A percentile compares a stretch with the other conserved stretches of the same genome.
phyloP scores from a whole-genome alignment of 2,797 vertebrate species.

The Leucoraja ocellata region DNA sequence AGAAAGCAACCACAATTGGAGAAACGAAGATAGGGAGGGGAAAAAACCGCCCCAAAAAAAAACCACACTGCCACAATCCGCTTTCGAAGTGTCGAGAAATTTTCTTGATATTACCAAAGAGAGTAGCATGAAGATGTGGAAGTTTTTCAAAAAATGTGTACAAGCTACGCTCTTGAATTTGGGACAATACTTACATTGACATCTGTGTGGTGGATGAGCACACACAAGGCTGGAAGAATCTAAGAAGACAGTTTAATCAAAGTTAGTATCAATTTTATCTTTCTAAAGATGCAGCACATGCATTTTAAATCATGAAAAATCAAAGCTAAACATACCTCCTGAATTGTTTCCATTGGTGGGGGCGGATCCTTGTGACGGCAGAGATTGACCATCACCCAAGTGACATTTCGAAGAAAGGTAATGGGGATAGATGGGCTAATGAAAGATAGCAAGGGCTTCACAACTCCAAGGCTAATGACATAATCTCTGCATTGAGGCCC shows the following conservation, averaged over 20 bases:
- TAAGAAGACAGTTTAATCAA: constrained; percentile 47
- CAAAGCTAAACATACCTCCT: constrained; percentile 72
- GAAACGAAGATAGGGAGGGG: neutral
- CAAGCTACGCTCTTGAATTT: neutral
- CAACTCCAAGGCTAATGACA: constrained; percentile 92
- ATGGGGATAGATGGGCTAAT: constrained; percentile 99
- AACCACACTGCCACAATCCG: neutral
- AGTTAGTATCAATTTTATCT: neutral
- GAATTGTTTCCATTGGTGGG: constrained; percentile 98
- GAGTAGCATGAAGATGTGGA: too few relatives aligned
- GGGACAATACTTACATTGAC: constrained; percentile 82
- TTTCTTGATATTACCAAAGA: neutral
- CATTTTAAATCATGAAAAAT: neutral
- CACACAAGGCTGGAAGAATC: constrained; percentile 94
- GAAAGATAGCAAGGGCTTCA: constrained; percentile 93
- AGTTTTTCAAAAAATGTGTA: neutral
- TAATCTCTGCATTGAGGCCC: constrained; percentile 98
- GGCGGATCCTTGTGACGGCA: constrained; percentile 98
- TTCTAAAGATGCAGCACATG: neutral
- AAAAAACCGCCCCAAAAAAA: too few relatives aligned
- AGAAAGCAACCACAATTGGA: neutral
- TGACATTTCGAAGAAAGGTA: constrained; percentile 98
- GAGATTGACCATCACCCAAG: constrained; percentile 99
- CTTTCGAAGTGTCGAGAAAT: too few relatives aligned
- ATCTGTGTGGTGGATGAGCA: constrained; percentile 96